Percentiles rank a stretch among this genome's conserved stretches.
These are phyloP conservation scores for Drosophila rhopaloa DNA, from an alignment of 1,140 invertebrate genomes.

Conservation along the genomic window DNA sequence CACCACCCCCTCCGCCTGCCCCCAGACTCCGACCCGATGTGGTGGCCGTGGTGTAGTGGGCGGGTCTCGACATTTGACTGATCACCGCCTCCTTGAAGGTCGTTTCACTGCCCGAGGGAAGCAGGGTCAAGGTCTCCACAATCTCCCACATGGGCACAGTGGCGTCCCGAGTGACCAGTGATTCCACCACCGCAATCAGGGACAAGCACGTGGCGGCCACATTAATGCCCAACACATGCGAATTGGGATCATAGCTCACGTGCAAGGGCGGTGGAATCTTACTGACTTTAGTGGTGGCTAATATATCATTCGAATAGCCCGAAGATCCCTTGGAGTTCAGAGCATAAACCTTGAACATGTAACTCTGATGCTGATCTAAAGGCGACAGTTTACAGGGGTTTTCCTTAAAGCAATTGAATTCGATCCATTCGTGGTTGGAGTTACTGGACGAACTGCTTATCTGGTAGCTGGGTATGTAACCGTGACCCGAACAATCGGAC, in stretches of 20 bases:
- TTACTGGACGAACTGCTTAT: constrained; percentile 68
- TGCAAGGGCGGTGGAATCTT: constrained; percentile 92
- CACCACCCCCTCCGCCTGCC: constrained; percentile 80
- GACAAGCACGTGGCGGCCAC: constrained; percentile 91
- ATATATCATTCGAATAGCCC: constrained; percentile 92
- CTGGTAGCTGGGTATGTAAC: constrained; percentile 53
- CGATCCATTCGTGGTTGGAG: constrained; percentile 88
- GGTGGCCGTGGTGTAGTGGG: constrained; percentile 68
- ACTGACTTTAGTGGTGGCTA: constrained; percentile 92
- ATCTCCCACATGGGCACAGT: constrained; percentile 88
- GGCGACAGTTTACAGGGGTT: constrained; percentile 95
- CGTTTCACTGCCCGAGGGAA: constrained; percentile 88
- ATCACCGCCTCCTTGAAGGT: constrained; percentile 89
- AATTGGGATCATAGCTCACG: constrained; percentile 92
- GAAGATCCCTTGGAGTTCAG: constrained; percentile 93
- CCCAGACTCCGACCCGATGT: constrained; percentile 71
- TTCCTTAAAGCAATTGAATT: constrained; percentile 92
- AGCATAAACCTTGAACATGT: constrained; percentile 93
- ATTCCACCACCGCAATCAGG: constrained; percentile 90
- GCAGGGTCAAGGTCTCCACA: constrained; percentile 89
- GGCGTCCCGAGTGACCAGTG: constrained; percentile 86
- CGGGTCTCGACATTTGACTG: constrained; percentile 85
- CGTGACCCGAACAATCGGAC: constrained; percentile 86
- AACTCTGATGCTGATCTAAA: constrained; percentile 93
- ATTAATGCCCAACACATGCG: constrained; percentile 90